Conservation (phyloP, 2,888 invertebrate genomes). For the Metallyticus violacea region DNA sequence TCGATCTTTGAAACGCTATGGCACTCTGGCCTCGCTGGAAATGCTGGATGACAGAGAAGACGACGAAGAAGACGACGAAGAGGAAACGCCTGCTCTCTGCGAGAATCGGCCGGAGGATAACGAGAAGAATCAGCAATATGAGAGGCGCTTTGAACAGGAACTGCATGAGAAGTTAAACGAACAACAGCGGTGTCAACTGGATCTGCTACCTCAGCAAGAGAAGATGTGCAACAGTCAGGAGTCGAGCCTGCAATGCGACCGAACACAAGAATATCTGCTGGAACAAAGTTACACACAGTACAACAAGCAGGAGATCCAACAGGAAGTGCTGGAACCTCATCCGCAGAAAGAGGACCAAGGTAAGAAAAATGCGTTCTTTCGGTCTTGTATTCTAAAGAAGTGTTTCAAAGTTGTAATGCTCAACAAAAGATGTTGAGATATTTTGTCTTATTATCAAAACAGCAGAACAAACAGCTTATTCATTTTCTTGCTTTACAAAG, state of each 20-base stretch:
- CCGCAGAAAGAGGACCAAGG: background rate
- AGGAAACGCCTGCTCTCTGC: conserved; percentile 26
- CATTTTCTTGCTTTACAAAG: too few species aligned
- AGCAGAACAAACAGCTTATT: too few species aligned
- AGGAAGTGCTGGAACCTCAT: background rate
- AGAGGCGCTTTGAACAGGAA: background rate
- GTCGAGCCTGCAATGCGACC: background rate
- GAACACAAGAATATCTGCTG: background rate
- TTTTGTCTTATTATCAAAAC: too few species aligned
- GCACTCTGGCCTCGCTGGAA: conserved; percentile 48
- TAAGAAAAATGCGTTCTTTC: too few species aligned
- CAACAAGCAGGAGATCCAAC: background rate
- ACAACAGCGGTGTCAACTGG: background rate
- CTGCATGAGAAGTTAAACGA: background rate
- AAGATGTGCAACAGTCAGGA: background rate
- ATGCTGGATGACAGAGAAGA: conserved; percentile 36
- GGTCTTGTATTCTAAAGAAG: too few species aligned
- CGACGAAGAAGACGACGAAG: conserved; percentile 37
- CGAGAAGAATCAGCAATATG: conserved; percentile 1
- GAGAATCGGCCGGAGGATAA: conserved; percentile 28
- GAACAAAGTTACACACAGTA: background rate
- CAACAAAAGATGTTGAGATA: too few species aligned
- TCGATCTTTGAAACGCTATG: conserved; percentile 56
- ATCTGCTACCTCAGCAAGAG: background rate
- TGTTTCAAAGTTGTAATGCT: too few species aligned